Conservation (phyloP, 2,113 vertebrate species). For the Crocuta crocuta region DNA sequence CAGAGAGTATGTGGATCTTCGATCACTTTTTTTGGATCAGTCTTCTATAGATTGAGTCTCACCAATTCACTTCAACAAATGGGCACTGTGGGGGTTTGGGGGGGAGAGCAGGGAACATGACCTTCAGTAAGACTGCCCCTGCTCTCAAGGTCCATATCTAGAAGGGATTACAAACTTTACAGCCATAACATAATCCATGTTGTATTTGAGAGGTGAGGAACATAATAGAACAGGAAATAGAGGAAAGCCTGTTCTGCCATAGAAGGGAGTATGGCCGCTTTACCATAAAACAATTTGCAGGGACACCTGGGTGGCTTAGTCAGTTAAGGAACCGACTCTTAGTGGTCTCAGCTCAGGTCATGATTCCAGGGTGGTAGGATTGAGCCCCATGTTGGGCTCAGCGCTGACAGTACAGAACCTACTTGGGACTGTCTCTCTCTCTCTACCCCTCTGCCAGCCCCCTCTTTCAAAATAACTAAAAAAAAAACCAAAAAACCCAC, state of each 20-base stretch:
- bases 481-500: too few relatives aligned
- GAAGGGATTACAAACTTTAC: background rate
- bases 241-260: background rate
- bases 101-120: background rate
- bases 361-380: too few relatives aligned
- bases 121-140: background rate
- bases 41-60: background rate
- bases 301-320: too few relatives aligned
- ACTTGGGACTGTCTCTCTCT: too few relatives aligned
- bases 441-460: too few relatives aligned
- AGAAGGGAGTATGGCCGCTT: background rate
- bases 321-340: too few relatives aligned
- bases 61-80: background rate
- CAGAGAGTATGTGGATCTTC: background rate
- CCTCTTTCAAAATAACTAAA: too few relatives aligned
- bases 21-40: background rate
- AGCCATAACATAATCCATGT: too few relatives aligned
- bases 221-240: background rate
- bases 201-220: background rate
- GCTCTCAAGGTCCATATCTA: background rate
- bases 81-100: too few relatives aligned
- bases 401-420: too few relatives aligned
- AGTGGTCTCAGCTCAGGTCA: too few relatives aligned
- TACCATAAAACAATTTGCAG: background rate
- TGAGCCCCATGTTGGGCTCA: too few relatives aligned